These are phyloP conservation scores for Corythornis leucogaster DNA, from an alignment of 2,797 vertebrate genomes.

Conservation along the genomic window DNA sequence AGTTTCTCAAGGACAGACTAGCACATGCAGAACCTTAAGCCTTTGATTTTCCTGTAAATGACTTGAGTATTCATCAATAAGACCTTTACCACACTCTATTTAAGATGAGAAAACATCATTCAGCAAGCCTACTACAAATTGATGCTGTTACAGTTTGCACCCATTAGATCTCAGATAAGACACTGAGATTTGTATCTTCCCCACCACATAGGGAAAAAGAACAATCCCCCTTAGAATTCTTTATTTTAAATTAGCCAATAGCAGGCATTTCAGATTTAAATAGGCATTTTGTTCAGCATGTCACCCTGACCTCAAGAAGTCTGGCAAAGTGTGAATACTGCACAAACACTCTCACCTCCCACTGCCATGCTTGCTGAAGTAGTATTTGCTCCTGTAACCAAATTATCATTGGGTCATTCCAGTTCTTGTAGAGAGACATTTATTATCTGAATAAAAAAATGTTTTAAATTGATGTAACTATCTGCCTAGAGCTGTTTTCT, in stretches of 20 bases:
- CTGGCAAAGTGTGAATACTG: neutral
- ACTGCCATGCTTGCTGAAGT: neutral
- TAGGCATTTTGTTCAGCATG: neutral
- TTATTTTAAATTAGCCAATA: neutral
- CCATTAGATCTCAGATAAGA: neutral
- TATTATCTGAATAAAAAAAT: neutral
- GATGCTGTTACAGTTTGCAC: neutral
- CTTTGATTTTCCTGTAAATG: neutral
- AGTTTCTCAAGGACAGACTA: neutral
- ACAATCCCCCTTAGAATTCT: neutral
- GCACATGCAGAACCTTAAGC: neutral
- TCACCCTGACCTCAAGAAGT: too few relatives aligned
- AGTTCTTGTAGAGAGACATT: neutral
- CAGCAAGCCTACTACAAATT: neutral
- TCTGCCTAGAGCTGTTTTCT: neutral
- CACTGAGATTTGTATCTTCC: neutral
- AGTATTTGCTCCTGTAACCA: neutral
- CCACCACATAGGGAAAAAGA: accelerated
- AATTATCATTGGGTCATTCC: neutral
- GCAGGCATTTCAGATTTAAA: neutral
- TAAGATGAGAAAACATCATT: neutral
- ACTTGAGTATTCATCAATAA: neutral
- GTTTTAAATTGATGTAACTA: neutral
- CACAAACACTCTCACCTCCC: neutral
- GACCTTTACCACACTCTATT: neutral